These are phyloP conservation scores for Elaphurus davidianus DNA, from an alignment of 2,113 vertebrate genomes.

Conservation along the genomic window DNA sequence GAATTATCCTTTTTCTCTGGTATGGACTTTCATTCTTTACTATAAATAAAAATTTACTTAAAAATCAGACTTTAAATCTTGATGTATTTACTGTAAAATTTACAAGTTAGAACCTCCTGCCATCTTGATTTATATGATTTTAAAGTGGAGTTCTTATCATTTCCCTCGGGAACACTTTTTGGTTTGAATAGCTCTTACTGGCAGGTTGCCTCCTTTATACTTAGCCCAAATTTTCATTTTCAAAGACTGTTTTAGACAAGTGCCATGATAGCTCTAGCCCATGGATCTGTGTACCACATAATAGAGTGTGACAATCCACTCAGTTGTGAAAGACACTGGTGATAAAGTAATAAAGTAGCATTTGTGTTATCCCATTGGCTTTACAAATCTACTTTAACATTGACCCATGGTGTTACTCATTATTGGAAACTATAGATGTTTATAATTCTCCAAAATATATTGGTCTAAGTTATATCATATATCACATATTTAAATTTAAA, in stretches of 20 bases:
- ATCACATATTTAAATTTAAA: constrained; percentile 50
- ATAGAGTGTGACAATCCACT: constrained; percentile 69
- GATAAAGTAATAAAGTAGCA: constrained; percentile 52
- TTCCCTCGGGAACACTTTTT: constrained; percentile 32
- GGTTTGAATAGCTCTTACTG: constrained; percentile 54
- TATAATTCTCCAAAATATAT: constrained; percentile 20
- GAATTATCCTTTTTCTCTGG: background rate
- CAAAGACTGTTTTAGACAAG: constrained; percentile 53
- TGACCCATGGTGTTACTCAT: background rate
- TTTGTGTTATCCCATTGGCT: constrained; percentile 20
- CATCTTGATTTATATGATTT: constrained; percentile 50
- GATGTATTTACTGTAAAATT: constrained; percentile 42
- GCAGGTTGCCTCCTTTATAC: constrained; percentile 59
- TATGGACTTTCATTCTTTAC: background rate
- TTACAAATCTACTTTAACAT: constrained; percentile 26
- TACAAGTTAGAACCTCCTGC: constrained; percentile 30
- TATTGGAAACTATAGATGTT: constrained; percentile 40
- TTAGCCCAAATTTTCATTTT: constrained; percentile 70
- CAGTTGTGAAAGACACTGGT: constrained; percentile 65
- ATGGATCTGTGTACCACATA: constrained; percentile 58
- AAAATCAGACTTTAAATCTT: constrained; percentile 44
- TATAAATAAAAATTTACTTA: constrained; percentile 47
- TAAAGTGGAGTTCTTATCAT: constrained; percentile 20
- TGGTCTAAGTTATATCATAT: background rate
- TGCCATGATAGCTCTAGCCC: constrained; percentile 23